phyloP scores from a whole-genome alignment of 2,888 invertebrate genomes.

The Steromphala cineraria region DNA sequence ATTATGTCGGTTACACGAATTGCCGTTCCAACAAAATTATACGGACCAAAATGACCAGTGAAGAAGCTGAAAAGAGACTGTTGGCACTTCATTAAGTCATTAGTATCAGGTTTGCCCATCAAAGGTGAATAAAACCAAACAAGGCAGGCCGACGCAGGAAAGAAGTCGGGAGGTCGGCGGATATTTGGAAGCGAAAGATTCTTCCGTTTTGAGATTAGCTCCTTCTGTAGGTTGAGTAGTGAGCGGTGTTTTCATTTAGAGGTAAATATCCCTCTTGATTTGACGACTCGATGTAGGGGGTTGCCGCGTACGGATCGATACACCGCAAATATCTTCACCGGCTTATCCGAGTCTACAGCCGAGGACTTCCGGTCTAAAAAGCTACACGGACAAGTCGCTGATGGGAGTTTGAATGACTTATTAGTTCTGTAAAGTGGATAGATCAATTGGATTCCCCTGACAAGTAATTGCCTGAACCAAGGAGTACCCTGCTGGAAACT shows the following conservation, averaged over 20 bases:
- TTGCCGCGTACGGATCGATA: conserved; percentile 9
- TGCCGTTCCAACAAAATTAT: conserved; percentile 8
- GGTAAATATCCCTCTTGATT: conserved; percentile 5
- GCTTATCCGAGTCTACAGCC: not conserved
- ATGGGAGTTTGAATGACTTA: conserved; percentile 4
- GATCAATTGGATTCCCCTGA: not conserved
- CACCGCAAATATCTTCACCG: not conserved
- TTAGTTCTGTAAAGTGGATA: conserved; percentile 10
- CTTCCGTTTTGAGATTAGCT: conserved; percentile 22
- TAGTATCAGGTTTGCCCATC: conserved; percentile 4
- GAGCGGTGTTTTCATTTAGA: conserved; percentile 10
- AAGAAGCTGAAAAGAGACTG: conserved; percentile 5
- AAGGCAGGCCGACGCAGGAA: not conserved
- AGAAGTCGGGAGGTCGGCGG: not conserved
- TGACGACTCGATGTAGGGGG: not conserved
- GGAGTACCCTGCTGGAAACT: not conserved
- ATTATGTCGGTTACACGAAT: conserved; percentile 9
- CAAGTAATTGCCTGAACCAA: not conserved
- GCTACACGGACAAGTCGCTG: not conserved
- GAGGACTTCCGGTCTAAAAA: conserved; percentile 14
- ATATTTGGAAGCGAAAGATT: conserved; percentile 23
- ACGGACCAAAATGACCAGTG: conserved; percentile 16
- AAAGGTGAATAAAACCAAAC: not conserved
- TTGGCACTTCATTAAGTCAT: conserved; percentile 27
- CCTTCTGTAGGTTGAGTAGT: not conserved